These are phyloP conservation scores for Piaya cayana DNA, from an alignment of 2,113 vertebrate genomes.

Conservation along the genomic window DNA sequence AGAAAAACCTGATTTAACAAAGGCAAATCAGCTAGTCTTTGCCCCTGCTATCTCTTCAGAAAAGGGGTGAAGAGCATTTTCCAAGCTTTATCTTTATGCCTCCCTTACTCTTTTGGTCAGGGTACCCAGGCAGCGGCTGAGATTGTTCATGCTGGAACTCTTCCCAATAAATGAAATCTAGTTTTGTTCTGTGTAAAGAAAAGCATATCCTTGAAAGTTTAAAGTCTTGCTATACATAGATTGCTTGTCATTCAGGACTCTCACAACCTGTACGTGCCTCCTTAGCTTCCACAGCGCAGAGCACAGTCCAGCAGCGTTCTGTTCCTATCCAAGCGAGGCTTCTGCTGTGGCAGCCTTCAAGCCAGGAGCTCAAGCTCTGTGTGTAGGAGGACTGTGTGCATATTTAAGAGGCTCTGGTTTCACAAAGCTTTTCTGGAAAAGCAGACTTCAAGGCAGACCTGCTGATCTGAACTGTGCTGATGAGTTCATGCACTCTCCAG, in stretches of 20 bases:
- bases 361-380: background rate
- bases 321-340: fast-evolving
- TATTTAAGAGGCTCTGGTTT: background rate
- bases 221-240: background rate
- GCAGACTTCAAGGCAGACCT: constrained; percentile 12
- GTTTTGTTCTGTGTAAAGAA: background rate
- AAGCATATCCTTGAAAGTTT: background rate
- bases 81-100: background rate
- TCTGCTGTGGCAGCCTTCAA: background rate
- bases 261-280: background rate
- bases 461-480: background rate
- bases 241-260: background rate
- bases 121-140: background rate
- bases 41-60: background rate
- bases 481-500: background rate
- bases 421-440: background rate
- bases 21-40: background rate
- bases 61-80: background rate
- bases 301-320: background rate
- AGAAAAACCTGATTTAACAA: background rate
- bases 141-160: background rate
- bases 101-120: background rate
- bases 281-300: background rate
- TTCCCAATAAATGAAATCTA: background rate
- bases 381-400: background rate